Percentiles rank a stretch among this genome's conserved stretches.
These are phyloP conservation scores for Palaemon carinicauda DNA, from an alignment of 1,140 invertebrate species.

Conservation along the genomic window DNA sequence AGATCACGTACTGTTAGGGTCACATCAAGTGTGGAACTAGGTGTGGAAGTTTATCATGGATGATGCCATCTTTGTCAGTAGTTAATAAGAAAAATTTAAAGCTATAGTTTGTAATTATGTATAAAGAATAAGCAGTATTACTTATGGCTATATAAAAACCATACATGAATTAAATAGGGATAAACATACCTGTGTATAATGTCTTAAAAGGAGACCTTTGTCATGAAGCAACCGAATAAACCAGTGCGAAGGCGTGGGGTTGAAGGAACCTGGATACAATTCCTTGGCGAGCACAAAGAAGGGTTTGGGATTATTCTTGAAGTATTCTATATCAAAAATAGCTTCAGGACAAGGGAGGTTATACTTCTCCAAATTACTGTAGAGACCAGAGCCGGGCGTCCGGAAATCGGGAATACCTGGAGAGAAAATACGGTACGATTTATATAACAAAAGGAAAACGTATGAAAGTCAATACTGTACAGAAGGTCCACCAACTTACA, in stretches of 20 bases:
- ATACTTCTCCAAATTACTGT: slow-evolving; percentile 91
- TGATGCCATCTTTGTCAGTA: too few species aligned
- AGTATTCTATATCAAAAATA: slow-evolving; percentile 92
- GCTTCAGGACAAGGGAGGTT: slow-evolving; percentile 91
- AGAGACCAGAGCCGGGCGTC: slow-evolving; percentile 88
- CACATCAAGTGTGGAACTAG: too few species aligned
- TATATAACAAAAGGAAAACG: too few species aligned
- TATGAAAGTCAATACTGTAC: too few species aligned
- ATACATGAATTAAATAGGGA: too few species aligned
- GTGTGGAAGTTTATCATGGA: too few species aligned
- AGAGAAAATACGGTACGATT: slow-evolving; percentile 78
- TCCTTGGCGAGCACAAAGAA: slow-evolving; percentile 88
- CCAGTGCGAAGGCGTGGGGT: slow-evolving; percentile 84
- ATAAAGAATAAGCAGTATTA: too few species aligned
- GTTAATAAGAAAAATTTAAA: too few species aligned
- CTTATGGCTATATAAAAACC: too few species aligned
- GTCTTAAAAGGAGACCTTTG: slow-evolving; percentile 80
- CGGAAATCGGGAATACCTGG: slow-evolving; percentile 92
- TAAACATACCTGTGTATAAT: slow-evolving; percentile 74
- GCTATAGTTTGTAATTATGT: too few species aligned
- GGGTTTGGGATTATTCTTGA: slow-evolving; percentile 81
- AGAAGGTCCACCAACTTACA: too few species aligned
- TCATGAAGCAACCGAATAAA: slow-evolving; percentile 82
- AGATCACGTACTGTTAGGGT: too few species aligned
- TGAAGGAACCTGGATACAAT: slow-evolving; percentile 82